These are phyloP conservation scores for Cyprinella venusta DNA, from an alignment of 2,797 vertebrate species.

Conservation along the genomic window DNA sequence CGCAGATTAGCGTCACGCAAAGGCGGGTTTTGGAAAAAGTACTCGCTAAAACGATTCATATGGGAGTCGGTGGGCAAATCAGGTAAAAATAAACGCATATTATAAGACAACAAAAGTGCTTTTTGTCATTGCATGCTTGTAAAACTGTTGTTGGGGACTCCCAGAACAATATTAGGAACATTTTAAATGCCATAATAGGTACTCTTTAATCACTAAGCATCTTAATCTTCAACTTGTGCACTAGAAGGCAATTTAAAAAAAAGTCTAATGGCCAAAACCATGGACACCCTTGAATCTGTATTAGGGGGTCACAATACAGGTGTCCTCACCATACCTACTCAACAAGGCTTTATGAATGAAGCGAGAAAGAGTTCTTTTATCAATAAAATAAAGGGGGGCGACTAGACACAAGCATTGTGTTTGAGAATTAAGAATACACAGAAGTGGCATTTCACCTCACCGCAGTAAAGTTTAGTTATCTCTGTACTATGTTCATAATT, in stretches of 20 bases:
- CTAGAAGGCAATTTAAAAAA: background rate
- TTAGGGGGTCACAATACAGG: too few relatives aligned
- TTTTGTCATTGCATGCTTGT: too few relatives aligned
- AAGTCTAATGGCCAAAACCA: background rate
- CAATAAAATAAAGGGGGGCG: background rate
- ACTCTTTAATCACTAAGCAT: background rate
- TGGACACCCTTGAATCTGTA: background rate
- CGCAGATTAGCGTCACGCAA: too few relatives aligned
- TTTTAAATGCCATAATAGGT: too few relatives aligned
- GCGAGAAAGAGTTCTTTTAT: background rate
- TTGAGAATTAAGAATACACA: slow-evolving; percentile 7
- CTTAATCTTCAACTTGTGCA: background rate
- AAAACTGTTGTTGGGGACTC: too few relatives aligned
- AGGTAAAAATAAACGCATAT: too few relatives aligned
- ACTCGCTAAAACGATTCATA: too few relatives aligned
- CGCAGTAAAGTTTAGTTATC: background rate
- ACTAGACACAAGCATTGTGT: slow-evolving; percentile 22
- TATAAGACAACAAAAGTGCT: too few relatives aligned
- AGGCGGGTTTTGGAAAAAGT: too few relatives aligned
- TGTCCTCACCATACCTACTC: background rate
- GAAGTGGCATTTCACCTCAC: background rate
- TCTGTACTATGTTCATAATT: background rate
- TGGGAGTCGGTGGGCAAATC: too few relatives aligned
- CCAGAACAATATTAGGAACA: too few relatives aligned
- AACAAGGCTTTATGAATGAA: background rate